phyloP scores from a whole-genome alignment of 2,113 vertebrate genomes.

The Smithornis capensis region DNA sequence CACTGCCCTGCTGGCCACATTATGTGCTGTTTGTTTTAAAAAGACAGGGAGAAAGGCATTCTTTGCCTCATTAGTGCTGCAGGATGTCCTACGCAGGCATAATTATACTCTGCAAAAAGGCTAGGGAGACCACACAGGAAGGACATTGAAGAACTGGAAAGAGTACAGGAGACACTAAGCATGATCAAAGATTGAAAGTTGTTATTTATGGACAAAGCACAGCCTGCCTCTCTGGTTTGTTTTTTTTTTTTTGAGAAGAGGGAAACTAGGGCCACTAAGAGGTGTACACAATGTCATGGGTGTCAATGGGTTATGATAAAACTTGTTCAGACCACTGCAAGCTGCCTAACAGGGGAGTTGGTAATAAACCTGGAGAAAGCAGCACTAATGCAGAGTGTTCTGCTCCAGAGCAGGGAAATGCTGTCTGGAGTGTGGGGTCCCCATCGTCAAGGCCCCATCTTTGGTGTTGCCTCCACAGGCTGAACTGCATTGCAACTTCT shows the following conservation, averaged over 20 bases:
- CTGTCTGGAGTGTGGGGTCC: background rate
- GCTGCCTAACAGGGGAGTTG: background rate
- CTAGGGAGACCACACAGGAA: constrained; percentile 60
- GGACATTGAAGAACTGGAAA: constrained; percentile 23
- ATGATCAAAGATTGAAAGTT: background rate
- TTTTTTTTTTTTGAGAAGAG: background rate
- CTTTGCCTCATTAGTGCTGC: constrained; percentile 38
- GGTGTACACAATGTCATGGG: background rate
- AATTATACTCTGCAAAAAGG: constrained; percentile 24
- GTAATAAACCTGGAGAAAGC: background rate
- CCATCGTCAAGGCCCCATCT: background rate
- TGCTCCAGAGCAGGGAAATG: background rate
- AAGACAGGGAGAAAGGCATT: background rate
- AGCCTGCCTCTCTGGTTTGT: background rate
- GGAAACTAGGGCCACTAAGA: background rate
- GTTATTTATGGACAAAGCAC: constrained; percentile 8
- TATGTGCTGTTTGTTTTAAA: background rate
- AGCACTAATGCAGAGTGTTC: background rate
- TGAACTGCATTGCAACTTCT: background rate
- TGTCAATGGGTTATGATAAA: background rate
- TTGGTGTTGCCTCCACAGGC: background rate
- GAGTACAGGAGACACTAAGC: background rate
- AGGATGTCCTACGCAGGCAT: constrained; percentile 27
- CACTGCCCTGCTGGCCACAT: background rate
- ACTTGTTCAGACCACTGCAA: background rate